Base-by-base conservation (phyloP, 2,888 invertebrate species). In the Eupelmus urozonus region DNA sequence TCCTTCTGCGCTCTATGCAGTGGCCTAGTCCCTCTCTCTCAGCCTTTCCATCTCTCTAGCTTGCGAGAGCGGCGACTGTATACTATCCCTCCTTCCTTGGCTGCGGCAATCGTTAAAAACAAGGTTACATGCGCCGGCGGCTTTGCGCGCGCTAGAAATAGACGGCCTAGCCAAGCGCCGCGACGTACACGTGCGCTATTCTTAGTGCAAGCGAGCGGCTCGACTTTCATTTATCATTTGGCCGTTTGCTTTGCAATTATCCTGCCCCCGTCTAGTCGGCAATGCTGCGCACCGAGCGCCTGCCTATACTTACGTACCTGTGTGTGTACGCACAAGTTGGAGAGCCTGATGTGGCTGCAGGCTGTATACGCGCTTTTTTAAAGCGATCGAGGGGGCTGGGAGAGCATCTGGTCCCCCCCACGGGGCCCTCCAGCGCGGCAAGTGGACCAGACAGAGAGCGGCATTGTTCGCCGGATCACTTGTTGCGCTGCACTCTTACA, bases 151-250 rank as follows among this genome's bases (percentile, higher is more conserved):
- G 57, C 66, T 72, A 77, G 71, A 72, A 77, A 77, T 77, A 77
- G 77, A 77, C 66, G 72, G 62, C 77, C 66, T 66, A 77, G 77
- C 66, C 70, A 34, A 40, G 70, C 63, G 63, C 20, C 53, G 53
- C 53, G 49, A 49, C 53, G 20, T n/a, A 49, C 16, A 49, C 49
- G 13, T n/a, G n/a, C 49, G 13, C 16, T n/a, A 49, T 3, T 16
- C 49, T 16, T n/a, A 34, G 51, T 51, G 57, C 20, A 20, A 3
- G 2, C 2, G 5, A 25, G 53, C 55, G 18, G 34, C n/a, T 51
- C 59, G 71, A 71, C 77, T 77, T 77, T 71, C 77, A 71, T 77
- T 77, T 77, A 77, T 77, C 77, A 71, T 63, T 18, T 20, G 57
- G 42, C 53, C 34, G 62, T 71, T 63, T 63, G 71, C 59, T 76